These are phyloP conservation scores for Leptopilina drosophilae DNA, from an alignment of 2,888 invertebrate species.

Conservation along the genomic window DNA sequence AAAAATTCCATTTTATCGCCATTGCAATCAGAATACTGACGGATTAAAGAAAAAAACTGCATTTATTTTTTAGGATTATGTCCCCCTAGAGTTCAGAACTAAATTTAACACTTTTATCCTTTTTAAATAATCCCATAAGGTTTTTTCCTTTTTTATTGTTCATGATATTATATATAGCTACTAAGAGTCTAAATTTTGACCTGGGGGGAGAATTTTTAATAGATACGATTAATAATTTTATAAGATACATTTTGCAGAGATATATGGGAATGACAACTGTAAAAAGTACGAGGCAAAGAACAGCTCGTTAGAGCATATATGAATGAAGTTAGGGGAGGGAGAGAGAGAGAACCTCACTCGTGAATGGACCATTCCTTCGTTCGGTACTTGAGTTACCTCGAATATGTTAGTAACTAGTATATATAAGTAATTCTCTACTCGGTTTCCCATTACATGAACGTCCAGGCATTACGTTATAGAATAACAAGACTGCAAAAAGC, in stretches of 20 bases:
- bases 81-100: too few species aligned
- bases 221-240: conserved; percentile 17
- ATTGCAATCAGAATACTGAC: too few species aligned
- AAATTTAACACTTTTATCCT: too few species aligned
- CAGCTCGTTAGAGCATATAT: conserved; percentile 42
- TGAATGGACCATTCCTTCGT: conserved; percentile 59
- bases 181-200: neutral
- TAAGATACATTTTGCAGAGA: conserved; percentile 40
- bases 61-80: too few species aligned
- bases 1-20: neutral
- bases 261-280: conserved; percentile 46
- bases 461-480: conserved; percentile 1
- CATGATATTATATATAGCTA: too few species aligned
- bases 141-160: too few species aligned
- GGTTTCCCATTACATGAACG: conserved; percentile 32
- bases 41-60: too few species aligned
- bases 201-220: too few species aligned
- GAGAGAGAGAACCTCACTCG: conserved; percentile 55
- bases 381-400: conserved; percentile 46
- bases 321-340: conserved; percentile 49
- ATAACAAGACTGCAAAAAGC: conserved; percentile 9
- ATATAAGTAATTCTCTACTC: neutral
- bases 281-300: conserved; percentile 49
- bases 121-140: too few species aligned
- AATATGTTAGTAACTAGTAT: conserved; percentile 14